Percentiles rank a stretch among this genome's conserved stretches.
phyloP scores from a whole-genome alignment of 2,888 invertebrate species.

The Crocallis elinguaria region DNA sequence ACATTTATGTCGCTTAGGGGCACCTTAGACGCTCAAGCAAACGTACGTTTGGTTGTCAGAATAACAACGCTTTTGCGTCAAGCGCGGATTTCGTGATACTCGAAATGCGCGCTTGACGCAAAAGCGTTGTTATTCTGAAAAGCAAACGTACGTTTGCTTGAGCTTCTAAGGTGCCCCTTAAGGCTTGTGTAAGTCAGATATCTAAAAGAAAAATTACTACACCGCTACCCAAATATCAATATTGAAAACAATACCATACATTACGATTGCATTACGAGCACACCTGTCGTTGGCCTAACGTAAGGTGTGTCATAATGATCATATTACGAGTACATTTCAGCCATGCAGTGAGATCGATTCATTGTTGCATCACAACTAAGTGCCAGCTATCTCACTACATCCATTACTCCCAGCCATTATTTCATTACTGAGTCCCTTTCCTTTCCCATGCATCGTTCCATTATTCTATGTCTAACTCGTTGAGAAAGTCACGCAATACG shows the following conservation, averaged over 20 bases:
- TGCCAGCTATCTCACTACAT: constrained; percentile 27
- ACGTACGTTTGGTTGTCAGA: no score
- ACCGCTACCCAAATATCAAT: background rate
- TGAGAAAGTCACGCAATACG: constrained; percentile 20
- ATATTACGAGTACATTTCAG: constrained; percentile 22
- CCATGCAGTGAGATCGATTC: constrained; percentile 11
- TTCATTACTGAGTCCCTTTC: constrained; percentile 33
- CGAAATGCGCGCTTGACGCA: no score
- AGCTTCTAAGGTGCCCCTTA: no score
- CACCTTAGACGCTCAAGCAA: no score
- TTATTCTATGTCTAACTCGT: constrained; percentile 23
- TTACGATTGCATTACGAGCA: constrained; percentile 18
- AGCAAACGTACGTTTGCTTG: no score
- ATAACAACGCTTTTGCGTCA: no score
- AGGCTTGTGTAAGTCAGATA: no score
- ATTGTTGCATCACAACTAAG: constrained; percentile 38
- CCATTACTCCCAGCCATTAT: constrained; percentile 35
- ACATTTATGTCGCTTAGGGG: no score
- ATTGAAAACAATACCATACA: constrained; percentile 10
- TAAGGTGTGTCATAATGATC: constrained; percentile 22
- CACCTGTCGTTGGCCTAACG: constrained; percentile 17
- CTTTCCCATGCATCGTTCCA: constrained; percentile 31
- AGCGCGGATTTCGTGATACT: no score
- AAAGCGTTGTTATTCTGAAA: no score
- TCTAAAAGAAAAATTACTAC: background rate